Evolutionary conservation across 2,888 invertebrate genomes (phyloP).

Genomic region (Amitus sp.): DNA sequence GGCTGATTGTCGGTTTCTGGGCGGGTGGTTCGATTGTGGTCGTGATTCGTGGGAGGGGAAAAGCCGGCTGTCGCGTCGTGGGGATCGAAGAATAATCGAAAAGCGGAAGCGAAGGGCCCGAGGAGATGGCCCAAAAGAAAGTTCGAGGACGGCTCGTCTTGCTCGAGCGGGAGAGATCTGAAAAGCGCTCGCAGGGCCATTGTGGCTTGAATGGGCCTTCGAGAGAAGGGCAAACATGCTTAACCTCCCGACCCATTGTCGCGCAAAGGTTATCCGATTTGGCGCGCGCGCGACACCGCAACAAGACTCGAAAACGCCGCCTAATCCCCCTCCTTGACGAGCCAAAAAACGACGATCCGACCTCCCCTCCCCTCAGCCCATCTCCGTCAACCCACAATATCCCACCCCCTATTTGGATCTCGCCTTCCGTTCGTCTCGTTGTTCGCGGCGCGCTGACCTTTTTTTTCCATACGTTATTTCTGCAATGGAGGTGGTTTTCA

Average conservation of each 20-base stretch:
- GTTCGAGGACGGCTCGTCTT: constrained; percentile 15
- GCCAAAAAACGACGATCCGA: too few species aligned
- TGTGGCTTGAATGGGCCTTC: constrained; percentile 61
- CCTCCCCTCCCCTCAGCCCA: too few species aligned
- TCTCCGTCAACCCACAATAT: too few species aligned
- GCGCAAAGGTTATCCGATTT: constrained; percentile 62
- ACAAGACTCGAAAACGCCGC: constrained; percentile 14
- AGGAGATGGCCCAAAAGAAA: constrained; percentile 14
- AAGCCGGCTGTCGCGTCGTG: constrained; percentile 49
- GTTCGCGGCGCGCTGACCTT: too few species aligned
- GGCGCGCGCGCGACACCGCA: constrained; percentile 45
- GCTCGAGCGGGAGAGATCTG: constrained; percentile 43
- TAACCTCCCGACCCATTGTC: constrained; percentile 63
- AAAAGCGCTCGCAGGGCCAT: constrained; percentile 57
- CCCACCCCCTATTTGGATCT: too few species aligned
- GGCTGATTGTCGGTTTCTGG: constrained; percentile 56
- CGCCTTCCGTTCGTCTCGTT: too few species aligned
- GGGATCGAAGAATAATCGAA: constrained; percentile 44
- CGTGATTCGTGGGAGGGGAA: constrained; percentile 28
- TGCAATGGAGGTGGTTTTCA: too few species aligned
- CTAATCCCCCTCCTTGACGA: constrained; percentile 11
- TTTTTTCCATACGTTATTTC: too few species aligned
- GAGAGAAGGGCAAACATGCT: constrained; percentile 65
- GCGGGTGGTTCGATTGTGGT: constrained; percentile 34
- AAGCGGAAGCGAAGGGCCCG: constrained; percentile 18